Conservation (phyloP, 2,888 invertebrate species). For the Eupeodes luniger region DNA sequence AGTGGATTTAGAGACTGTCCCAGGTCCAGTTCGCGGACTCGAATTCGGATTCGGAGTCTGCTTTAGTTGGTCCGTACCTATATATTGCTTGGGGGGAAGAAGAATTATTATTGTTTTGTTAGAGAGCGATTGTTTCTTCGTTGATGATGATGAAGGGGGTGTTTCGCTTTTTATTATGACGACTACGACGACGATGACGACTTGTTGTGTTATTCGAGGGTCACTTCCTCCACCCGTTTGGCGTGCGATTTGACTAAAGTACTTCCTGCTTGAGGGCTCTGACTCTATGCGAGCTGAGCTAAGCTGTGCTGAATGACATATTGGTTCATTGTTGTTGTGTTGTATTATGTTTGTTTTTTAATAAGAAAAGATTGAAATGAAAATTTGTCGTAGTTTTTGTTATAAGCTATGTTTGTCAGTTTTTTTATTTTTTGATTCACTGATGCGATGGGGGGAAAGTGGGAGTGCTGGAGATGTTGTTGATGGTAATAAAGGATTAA, state of each 20-base stretch:
- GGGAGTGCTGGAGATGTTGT: background rate
- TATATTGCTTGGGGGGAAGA: slow-evolving; percentile 46
- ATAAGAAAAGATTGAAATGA: slow-evolving; percentile 42
- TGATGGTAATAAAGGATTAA: slow-evolving; percentile 45
- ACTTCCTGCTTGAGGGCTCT: slow-evolving; percentile 73
- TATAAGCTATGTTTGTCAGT: slow-evolving; percentile 52
- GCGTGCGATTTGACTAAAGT: slow-evolving; percentile 62
- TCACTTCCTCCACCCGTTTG: slow-evolving; percentile 72
- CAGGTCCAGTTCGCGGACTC: slow-evolving; percentile 47
- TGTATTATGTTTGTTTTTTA: background rate
- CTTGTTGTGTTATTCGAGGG: slow-evolving; percentile 62
- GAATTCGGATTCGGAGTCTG: slow-evolving; percentile 27
- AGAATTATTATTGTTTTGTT: slow-evolving; percentile 49
- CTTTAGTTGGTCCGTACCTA: background rate
- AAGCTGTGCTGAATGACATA: slow-evolving; percentile 48
- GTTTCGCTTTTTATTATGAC: slow-evolving; percentile 44
- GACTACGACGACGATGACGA: background rate
- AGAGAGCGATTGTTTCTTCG: slow-evolving; percentile 22
- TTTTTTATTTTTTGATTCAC: slow-evolving; percentile 5
- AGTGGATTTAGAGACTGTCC: slow-evolving; percentile 24
- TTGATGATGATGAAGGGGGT: slow-evolving; percentile 51
- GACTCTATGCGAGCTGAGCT: background rate
- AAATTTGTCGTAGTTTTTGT: slow-evolving; percentile 76
- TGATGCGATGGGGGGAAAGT: background rate
- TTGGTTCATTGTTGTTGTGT: slow-evolving; percentile 59